Percentiles rank a stretch among this genome's conserved stretches.
Conservation (phyloP, 1,140 invertebrate genomes). For the Grapholita molesta region DNA sequence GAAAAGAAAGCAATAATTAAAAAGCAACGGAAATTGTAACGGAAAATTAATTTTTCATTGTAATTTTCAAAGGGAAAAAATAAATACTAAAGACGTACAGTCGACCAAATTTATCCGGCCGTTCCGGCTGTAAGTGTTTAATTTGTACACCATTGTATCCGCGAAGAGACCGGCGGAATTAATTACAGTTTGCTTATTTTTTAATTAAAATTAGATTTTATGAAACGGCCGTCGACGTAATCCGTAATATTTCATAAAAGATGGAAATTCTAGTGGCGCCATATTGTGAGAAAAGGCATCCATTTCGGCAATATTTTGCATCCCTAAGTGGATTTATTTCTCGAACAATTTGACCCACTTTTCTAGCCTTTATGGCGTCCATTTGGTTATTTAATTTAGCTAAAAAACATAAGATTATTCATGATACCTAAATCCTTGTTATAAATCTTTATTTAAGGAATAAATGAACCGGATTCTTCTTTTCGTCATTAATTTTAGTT, state of each 20-base stretch:
- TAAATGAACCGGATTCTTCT: neutral
- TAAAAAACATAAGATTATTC: conserved; percentile 13
- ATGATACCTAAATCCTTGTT: neutral
- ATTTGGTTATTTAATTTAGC: conserved; percentile 26
- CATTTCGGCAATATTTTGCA: conserved; percentile 72
- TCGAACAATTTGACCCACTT: conserved; percentile 59
- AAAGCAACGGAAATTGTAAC: conserved; percentile 16
- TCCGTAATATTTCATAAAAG: conserved; percentile 76
- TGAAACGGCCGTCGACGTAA: conserved; percentile 58
- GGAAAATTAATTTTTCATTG: conserved; percentile 32
- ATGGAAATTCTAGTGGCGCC: conserved; percentile 75
- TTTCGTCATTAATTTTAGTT: conserved; percentile 1
- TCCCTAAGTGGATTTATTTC: conserved; percentile 69
- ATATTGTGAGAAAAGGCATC: conserved; percentile 75
- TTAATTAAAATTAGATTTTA: conserved; percentile 76
- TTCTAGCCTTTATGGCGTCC: conserved; percentile 36
- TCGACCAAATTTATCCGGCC: conserved; percentile 36
- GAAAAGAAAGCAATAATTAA: conserved; percentile 18
- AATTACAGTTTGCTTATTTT: conserved; percentile 69
- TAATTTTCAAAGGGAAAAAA: conserved; percentile 38
- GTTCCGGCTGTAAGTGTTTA: conserved; percentile 44
- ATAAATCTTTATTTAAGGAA: conserved; percentile 1
- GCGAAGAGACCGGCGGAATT: conserved; percentile 44
- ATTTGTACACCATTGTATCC: conserved; percentile 54
- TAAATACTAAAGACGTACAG: conserved; percentile 35